These are phyloP conservation scores for Lagocephalus sceleratus DNA, from an alignment of 2,797 vertebrate species.

Conservation along the genomic window DNA sequence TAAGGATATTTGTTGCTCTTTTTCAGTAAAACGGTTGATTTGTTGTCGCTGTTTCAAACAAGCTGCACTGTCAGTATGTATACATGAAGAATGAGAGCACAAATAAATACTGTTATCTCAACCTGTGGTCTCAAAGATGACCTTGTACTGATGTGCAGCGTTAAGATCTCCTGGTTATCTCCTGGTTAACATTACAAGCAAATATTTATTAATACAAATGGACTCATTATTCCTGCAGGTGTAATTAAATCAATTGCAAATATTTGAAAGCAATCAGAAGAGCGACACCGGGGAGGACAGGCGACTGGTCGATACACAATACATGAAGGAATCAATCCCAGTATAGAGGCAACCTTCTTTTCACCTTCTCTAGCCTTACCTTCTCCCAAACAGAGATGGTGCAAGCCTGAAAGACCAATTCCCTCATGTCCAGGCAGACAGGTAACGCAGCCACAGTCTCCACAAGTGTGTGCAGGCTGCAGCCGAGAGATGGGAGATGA, in stretches of 20 bases:
- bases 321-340: not conserved
- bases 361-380: constrained; percentile 61
- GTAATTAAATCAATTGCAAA: not conserved
- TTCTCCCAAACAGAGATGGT: constrained; percentile 79
- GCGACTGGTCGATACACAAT: too few species aligned
- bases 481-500: constrained; percentile 11
- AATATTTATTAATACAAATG: not conserved
- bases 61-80: too few species aligned
- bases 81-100: too few species aligned
- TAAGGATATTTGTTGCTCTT: not conserved
- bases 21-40: not conserved
- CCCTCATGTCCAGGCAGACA: constrained; percentile 72
- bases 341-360: constrained; percentile 5
- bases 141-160: too few species aligned
- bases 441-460: constrained; percentile 11
- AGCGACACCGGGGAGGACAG: constrained; percentile 10
- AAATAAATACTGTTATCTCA: too few species aligned
- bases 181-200: too few species aligned
- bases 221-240: constrained; percentile 4
- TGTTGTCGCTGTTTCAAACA: too few species aligned
- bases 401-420: constrained; percentile 75
- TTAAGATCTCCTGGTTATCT: too few species aligned
- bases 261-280: constrained; percentile 1
- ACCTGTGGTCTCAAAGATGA: too few species aligned
- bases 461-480: constrained; percentile 15